Conservation (phyloP, 1,140 invertebrate genomes). For the Pseudomyrmex gracilis region DNA sequence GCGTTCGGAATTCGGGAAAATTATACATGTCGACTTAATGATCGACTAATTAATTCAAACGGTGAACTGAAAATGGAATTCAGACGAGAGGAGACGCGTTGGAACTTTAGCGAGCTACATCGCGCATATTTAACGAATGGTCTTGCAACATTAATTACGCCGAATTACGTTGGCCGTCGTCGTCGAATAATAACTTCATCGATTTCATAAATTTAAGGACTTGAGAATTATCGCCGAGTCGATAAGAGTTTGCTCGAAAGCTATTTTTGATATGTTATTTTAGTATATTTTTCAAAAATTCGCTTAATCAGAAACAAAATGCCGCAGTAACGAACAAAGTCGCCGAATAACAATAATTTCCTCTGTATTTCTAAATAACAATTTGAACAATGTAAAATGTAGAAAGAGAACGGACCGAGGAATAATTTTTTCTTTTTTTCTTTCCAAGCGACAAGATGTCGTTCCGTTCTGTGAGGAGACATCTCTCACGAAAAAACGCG, state of each 20-base stretch:
- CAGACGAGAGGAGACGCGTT: background rate
- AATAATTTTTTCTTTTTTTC: background rate
- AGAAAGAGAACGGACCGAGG: background rate
- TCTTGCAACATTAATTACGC: constrained; percentile 21
- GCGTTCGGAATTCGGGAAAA: background rate
- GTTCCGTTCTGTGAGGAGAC: background rate
- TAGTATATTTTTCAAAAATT: no score
- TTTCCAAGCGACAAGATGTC: constrained; percentile 8
- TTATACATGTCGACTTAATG: constrained; percentile 4
- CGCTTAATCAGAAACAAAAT: no score
- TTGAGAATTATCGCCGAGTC: background rate
- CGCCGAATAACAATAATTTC: no score
- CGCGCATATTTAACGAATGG: background rate
- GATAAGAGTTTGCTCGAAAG: no score
- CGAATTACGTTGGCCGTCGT: background rate
- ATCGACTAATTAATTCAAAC: constrained; percentile 20
- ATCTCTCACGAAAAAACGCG: constrained; percentile 33
- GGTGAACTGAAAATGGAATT: constrained; percentile 28
- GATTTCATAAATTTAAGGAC: background rate
- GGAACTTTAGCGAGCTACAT: background rate
- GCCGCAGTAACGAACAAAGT: no score
- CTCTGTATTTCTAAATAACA: background rate
- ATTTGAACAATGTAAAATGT: background rate
- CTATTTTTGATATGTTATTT: no score
- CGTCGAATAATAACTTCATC: background rate